Percentiles rank a stretch among this genome's conserved stretches.
Conservation (phyloP, 2,888 invertebrate species). For the Trachelus tabidus region DNA sequence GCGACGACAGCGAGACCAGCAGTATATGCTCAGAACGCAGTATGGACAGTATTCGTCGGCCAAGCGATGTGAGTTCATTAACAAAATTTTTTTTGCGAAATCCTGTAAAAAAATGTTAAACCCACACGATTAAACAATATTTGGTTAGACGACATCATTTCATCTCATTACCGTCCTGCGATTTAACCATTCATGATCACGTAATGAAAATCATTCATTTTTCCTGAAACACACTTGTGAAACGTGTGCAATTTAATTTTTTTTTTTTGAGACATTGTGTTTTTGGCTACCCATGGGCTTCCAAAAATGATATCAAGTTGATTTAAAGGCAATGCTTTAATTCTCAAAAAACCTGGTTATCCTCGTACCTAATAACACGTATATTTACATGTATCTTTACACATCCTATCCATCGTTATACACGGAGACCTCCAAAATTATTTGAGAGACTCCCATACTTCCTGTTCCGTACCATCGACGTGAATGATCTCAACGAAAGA, state of each 20-base stretch:
- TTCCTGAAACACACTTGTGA: not conserved
- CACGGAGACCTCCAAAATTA: not conserved
- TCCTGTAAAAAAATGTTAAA: not conserved
- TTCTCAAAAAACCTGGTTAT: not conserved
- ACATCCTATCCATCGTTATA: not conserved
- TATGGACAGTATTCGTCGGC: conserved; percentile 83
- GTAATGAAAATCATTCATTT: not conserved
- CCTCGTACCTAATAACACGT: not conserved
- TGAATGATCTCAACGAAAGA: not conserved
- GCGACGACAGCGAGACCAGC: conserved; percentile 93
- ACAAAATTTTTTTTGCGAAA: not conserved
- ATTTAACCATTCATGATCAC: not conserved
- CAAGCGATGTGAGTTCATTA: conserved; percentile 78
- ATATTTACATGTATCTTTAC: not conserved
- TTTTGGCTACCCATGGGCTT: not conserved
- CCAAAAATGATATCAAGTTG: not conserved
- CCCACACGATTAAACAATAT: not conserved
- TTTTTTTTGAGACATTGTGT: not conserved
- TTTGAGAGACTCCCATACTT: not conserved
- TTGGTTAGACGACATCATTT: not conserved
- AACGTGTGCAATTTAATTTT: not conserved
- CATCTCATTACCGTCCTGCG: not conserved
- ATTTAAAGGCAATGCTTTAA: not conserved
- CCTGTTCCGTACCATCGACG: not conserved
- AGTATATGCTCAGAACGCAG: conserved; percentile 95